These are phyloP conservation scores for Formica selysi DNA, from an alignment of 1,140 invertebrate genomes.

Conservation along the genomic window DNA sequence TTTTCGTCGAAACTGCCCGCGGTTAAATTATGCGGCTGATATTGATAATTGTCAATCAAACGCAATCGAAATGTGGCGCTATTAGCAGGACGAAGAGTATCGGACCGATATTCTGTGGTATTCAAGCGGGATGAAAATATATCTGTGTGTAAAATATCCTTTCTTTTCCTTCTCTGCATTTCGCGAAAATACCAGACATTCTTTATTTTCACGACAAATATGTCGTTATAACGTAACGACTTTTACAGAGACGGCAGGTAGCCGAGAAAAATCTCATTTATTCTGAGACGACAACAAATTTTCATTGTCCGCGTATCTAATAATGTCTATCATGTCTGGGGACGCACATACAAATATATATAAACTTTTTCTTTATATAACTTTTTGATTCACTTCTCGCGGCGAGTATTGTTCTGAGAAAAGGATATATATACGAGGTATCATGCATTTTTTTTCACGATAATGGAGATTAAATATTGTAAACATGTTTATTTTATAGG, in stretches of 20 bases:
- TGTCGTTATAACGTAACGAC: conserved; percentile 38
- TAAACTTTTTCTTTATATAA: conserved; percentile 56
- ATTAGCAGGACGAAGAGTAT: not conserved
- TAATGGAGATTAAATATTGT: conserved; percentile 14
- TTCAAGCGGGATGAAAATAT: not conserved
- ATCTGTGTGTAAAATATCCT: too few relatives aligned
- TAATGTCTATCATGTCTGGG: conserved; percentile 47
- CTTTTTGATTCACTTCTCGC: conserved; percentile 14
- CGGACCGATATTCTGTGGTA: not conserved
- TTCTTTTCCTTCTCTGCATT: not conserved
- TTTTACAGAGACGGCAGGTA: conserved; percentile 41
- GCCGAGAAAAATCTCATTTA: conserved; percentile 52
- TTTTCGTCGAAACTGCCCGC: not conserved
- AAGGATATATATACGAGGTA: not conserved
- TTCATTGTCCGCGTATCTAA: conserved; percentile 53
- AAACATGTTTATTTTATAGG: not conserved
- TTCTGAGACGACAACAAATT: conserved; percentile 46
- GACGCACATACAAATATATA: conserved; percentile 25
- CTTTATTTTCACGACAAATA: conserved; percentile 51
- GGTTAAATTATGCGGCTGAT: conserved; percentile 44
- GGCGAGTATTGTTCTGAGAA: not conserved
- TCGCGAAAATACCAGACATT: conserved; percentile 16
- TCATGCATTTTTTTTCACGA: not conserved
- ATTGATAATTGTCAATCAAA: conserved; percentile 60
- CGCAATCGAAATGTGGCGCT: conserved; percentile 7